Base-by-base conservation (phyloP, 2,113 vertebrate species). In the Crocuta crocuta region DNA sequence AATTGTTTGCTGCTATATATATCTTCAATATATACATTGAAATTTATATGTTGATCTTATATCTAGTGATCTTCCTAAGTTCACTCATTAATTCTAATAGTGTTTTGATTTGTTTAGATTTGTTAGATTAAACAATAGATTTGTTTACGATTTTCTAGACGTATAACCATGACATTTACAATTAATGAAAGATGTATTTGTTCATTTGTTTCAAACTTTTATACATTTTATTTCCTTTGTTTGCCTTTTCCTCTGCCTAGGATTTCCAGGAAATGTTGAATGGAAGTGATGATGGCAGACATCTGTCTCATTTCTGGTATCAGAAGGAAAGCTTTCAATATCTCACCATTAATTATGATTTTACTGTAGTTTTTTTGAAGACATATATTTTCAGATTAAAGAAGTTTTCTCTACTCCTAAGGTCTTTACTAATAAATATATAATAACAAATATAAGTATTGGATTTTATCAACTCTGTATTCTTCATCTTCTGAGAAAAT, bases 321-420 rank as follows among this genome's bases (percentile, higher is more conserved):
- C 78, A 84, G 74, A 94, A 58, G 50, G 35, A 94, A 94, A 91
- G 8, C 28, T 35, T 91, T 95, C 55, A 93, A 3, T 91, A 74
- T 80, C 65, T 98, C n/a, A 93, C 5, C 7, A 79, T 28, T 92
- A 35, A 87, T 24, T 80, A 39, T 80, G 13, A 86, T 45, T 82
- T 83, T 66, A 73, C 35, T 45, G 11, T 63, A 80, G 23, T 4
- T 65, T 43, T 92, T 82, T 73, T 73, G 6, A 92, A 86, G 58
- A 53, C 8, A 82, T 4, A 17, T 55, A 70, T 89, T 83, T 94
- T 89, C 50, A 92, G 11, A 66, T 78, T 94, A 50, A 86, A 96
- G 16, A 82, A 83, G 7, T 94, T 82, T 92, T 19, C 12, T 79
- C 7, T 88, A 88, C 26, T 63, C 19, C 7, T 93, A 78, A 48